These are phyloP conservation scores for Heliconius erato DNA, from an alignment of 2,888 invertebrate species.

Conservation along the genomic window DNA sequence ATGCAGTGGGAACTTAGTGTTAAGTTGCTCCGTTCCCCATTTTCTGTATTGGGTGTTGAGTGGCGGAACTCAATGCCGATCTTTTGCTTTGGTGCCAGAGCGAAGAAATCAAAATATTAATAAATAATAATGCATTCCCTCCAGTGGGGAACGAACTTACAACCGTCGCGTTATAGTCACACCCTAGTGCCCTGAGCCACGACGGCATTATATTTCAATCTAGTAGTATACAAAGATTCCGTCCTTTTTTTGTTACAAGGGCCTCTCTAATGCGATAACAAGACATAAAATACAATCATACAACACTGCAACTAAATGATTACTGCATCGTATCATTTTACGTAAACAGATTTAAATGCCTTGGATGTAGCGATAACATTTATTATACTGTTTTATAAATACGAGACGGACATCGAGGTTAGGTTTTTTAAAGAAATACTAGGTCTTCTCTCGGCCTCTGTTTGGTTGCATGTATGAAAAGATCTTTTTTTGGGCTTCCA, in stretches of 20 bases:
- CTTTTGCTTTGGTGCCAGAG: no score
- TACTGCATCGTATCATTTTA: not conserved
- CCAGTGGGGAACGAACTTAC: no score
- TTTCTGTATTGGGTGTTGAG: no score
- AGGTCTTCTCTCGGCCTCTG: not conserved
- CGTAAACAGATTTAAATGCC: constrained; percentile 39
- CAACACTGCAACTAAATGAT: constrained; percentile 14
- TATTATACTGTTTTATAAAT: constrained; percentile 44
- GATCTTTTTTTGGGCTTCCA: not conserved
- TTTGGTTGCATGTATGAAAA: not conserved
- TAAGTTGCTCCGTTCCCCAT: no score
- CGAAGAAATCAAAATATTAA: no score
- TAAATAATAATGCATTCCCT: no score
- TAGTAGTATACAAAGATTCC: not conserved
- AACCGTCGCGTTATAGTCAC: no score
- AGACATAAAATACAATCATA: not conserved
- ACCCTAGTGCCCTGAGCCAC: no score
- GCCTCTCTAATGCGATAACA: not conserved
- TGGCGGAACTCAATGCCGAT: no score
- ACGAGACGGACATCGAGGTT: constrained; percentile 31
- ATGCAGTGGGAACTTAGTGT: no score
- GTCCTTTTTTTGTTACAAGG: not conserved
- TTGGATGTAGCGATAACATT: constrained; percentile 44
- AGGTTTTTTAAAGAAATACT: constrained; percentile 12
- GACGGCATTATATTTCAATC: not conserved